Evolutionary conservation across 2,113 vertebrate species (phyloP).

Genomic region (Galbula dea): DNA sequence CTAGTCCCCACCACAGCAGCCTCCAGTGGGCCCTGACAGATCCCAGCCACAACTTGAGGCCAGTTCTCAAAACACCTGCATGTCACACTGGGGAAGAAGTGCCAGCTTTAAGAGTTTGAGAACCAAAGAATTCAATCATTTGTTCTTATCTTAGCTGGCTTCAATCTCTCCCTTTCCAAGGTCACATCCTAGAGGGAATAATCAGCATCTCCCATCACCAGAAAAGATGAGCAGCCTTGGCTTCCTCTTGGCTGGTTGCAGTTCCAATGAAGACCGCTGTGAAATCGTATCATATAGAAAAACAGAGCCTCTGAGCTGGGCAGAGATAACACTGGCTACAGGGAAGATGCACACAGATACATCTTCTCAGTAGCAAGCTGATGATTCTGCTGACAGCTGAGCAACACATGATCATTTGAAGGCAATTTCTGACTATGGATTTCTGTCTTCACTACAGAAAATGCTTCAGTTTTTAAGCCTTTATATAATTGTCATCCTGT

Average conservation of each 20-base stretch:
- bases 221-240: background rate
- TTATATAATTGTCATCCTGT: background rate
- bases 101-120: background rate
- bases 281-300: background rate
- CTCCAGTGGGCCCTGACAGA: background rate
- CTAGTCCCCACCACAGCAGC: background rate
- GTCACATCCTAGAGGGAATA: background rate
- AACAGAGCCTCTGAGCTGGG: background rate
- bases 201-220: background rate
- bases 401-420: too few relatives aligned
- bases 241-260: background rate
- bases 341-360: background rate
- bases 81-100: background rate
- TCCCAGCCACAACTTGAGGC: background rate
- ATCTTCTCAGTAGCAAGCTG: background rate
- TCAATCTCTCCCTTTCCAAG: background rate
- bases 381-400: background rate
- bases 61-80: background rate
- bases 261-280: background rate
- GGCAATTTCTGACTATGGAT: background rate
- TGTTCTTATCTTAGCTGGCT: background rate
- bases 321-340: background rate
- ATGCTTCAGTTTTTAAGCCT: background rate
- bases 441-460: background rate
- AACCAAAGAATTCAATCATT: background rate